These are phyloP conservation scores for Channallabes apus DNA, from an alignment of 2,797 vertebrate genomes.

Conservation along the genomic window DNA sequence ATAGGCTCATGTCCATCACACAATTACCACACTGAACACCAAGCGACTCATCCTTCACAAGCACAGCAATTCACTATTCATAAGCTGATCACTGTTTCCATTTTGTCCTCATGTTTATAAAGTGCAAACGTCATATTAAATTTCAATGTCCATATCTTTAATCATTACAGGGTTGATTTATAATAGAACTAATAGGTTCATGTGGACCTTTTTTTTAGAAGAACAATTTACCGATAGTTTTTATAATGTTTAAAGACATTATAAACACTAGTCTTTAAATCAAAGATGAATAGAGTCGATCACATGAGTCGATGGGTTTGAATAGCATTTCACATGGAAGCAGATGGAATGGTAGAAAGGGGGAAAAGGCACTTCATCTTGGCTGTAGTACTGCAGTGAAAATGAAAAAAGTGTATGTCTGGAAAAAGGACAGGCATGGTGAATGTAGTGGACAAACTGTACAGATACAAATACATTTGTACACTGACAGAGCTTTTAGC, in stretches of 20 bases:
- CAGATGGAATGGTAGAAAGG: constrained; percentile 23
- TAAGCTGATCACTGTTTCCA: background rate
- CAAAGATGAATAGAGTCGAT: constrained; percentile 1
- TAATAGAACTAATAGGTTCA: background rate
- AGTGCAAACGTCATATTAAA: background rate
- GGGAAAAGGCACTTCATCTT: constrained; percentile 30
- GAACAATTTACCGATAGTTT: too few species aligned
- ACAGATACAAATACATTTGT: constrained; percentile 1
- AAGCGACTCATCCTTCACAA: constrained; percentile 29
- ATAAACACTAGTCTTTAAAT: background rate
- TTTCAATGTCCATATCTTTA: background rate
- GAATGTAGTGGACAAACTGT: constrained; percentile 15
- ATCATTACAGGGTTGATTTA: background rate
- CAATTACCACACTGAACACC: constrained; percentile 46
- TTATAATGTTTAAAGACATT: background rate
- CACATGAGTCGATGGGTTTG: constrained; percentile 31
- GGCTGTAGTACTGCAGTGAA: constrained; percentile 27
- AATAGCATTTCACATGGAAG: constrained; percentile 36
- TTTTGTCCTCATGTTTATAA: background rate
- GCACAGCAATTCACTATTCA: constrained; percentile 17
- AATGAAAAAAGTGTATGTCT: constrained; percentile 26
- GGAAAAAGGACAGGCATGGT: background rate
- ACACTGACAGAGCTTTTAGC: background rate
- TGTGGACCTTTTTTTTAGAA: too few species aligned
- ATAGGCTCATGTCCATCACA: constrained; percentile 44